Conservation (phyloP, 2,888 invertebrate genomes). For the Athripsodes cinereus region DNA sequence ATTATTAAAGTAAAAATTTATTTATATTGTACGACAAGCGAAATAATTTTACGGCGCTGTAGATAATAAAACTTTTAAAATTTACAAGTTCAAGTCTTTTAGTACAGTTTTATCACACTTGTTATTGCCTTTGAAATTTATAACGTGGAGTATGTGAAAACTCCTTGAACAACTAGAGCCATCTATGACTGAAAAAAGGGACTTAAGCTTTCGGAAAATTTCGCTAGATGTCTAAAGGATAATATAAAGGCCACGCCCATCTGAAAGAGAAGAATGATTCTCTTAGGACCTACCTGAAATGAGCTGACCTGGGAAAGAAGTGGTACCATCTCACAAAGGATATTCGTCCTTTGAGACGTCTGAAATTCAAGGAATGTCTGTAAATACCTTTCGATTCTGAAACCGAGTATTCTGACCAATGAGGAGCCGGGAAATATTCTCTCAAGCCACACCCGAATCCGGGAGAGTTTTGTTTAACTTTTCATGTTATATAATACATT, state of each 20-base stretch:
- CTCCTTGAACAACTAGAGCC: constrained; percentile 1
- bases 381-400: constrained; percentile 39
- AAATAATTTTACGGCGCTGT: not conserved
- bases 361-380: constrained; percentile 18
- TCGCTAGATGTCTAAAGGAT: constrained; percentile 10
- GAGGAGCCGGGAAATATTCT: constrained; percentile 35
- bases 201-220: constrained; percentile 1
- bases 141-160: not conserved
- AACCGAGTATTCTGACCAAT: constrained; percentile 40
- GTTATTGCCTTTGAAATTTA: not conserved
- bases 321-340: constrained; percentile 14
- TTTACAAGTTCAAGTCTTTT: not conserved
- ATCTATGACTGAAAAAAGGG: constrained; percentile 14
- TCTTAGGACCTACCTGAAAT: constrained; percentile 26
- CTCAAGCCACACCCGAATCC: constrained; percentile 25
- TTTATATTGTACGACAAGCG: too few species aligned
- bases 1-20: too few species aligned
- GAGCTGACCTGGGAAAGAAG: constrained; percentile 16
- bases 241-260: constrained; percentile 22
- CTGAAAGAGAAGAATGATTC: constrained; percentile 21
- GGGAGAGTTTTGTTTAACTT: constrained; percentile 24
- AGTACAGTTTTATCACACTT: not conserved
- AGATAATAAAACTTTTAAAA: not conserved
- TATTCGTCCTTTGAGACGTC: constrained; percentile 21
- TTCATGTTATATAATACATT: not conserved